These are phyloP conservation scores for Amitus sp. DNA, from an alignment of 2,888 invertebrate genomes.

Conservation along the genomic window DNA sequence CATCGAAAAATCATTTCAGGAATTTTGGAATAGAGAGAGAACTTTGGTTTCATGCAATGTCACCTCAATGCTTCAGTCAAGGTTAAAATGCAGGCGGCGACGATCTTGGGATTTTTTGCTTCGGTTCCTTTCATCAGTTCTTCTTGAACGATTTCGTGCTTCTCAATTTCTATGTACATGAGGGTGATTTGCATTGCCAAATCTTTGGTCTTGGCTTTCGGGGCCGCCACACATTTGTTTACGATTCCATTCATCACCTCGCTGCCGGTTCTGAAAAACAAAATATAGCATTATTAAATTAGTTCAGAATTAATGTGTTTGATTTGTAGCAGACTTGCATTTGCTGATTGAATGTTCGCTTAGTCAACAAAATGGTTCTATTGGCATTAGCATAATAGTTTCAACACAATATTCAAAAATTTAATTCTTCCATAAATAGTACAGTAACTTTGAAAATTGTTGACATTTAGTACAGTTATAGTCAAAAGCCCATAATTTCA, in stretches of 20 bases:
- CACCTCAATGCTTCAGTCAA: constrained; percentile 78
- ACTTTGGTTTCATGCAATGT: constrained; percentile 2
- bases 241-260: constrained; percentile 92
- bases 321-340: too few relatives aligned
- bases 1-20: too few relatives aligned
- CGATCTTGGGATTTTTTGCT: constrained; percentile 96
- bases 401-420: too few relatives aligned
- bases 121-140: constrained; percentile 94
- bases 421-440: too few relatives aligned
- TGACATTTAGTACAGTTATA: too few relatives aligned
- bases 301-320: too few relatives aligned
- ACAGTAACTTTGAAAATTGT: too few relatives aligned
- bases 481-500: too few relatives aligned
- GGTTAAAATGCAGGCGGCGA: constrained; percentile 83
- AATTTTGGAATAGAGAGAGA: constrained; percentile 7
- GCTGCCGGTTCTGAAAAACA: constrained; percentile 73
- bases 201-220: constrained; percentile 91
- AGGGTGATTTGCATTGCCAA: constrained; percentile 88
- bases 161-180: constrained; percentile 97
- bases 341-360: too few relatives aligned
- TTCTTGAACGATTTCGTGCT: constrained; percentile 88
- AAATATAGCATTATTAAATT: constrained; percentile 3
- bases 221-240: constrained; percentile 91
- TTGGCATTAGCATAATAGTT: too few relatives aligned
- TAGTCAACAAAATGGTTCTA: too few relatives aligned